These are phyloP conservation scores for Tethea ocularis DNA, from an alignment of 2,888 invertebrate genomes.

Conservation along the genomic window DNA sequence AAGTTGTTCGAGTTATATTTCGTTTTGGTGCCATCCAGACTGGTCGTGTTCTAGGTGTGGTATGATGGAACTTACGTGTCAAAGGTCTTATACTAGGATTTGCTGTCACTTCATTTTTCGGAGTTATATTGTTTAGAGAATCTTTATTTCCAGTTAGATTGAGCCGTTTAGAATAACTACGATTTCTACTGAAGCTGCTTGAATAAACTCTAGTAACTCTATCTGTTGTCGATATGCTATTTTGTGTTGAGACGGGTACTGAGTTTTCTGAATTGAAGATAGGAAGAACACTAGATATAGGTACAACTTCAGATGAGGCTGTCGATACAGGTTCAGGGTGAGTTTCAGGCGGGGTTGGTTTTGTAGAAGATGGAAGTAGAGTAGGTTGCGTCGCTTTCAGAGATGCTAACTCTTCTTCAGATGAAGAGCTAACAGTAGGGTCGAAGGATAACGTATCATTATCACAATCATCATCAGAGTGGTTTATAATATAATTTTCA, in stretches of 20 bases:
- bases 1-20: conserved; percentile 53
- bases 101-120: conserved; percentile 46
- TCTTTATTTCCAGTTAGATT: conserved; percentile 64
- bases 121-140: conserved; percentile 69
- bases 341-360: conserved; percentile 27
- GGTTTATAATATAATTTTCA: conserved; percentile 70
- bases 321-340: conserved; percentile 45
- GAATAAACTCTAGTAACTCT: conserved; percentile 50
- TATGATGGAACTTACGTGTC: conserved; percentile 67
- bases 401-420: conserved; percentile 55
- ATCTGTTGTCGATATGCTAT: conserved; percentile 54
- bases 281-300: conserved; percentile 49
- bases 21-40: conserved; percentile 74
- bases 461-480: conserved; percentile 73
- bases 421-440: conserved; percentile 58
- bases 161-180: conserved; percentile 69
- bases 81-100: conserved; percentile 46
- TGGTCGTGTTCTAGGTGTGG: conserved; percentile 69
- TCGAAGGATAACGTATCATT: conserved; percentile 58
- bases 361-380: conserved; percentile 25
- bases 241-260: conserved; percentile 57
- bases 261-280: conserved; percentile 42
- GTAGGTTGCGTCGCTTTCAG: conserved; percentile 51
- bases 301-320: conserved; percentile 44
- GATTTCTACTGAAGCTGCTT: conserved; percentile 57